A percentile compares a stretch with the other conserved stretches of the same genome.
Conservation (phyloP, 2,888 invertebrate genomes). For the Zhuqinia jingwanae region DNA sequence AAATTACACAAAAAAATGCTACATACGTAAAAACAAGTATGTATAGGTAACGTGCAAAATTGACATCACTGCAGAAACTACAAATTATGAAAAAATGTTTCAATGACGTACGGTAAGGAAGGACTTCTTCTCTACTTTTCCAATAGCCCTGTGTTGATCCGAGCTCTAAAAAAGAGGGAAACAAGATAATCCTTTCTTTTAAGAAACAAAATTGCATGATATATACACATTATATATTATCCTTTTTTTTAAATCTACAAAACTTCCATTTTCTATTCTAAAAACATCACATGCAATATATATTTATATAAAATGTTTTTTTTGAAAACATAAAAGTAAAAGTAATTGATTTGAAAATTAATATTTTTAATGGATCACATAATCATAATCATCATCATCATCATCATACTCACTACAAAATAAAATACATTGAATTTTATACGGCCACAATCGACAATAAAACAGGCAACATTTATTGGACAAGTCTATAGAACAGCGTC, state of each 20-base stretch:
- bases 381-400: constrained; percentile 8
- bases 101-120: constrained; percentile 76
- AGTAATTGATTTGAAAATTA: constrained; percentile 10
- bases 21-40: neutral
- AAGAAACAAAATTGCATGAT: neutral
- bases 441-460: constrained; percentile 21
- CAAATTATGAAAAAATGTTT: constrained; percentile 11
- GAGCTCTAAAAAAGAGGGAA: constrained; percentile 59
- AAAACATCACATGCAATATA: neutral
- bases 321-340: no score
- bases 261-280: neutral
- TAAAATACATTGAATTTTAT: neutral
- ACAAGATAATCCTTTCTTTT: constrained; percentile 50
- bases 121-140: constrained; percentile 78
- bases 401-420: neutral
- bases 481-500: constrained; percentile 14
- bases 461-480: constrained; percentile 35
- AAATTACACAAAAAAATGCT: neutral
- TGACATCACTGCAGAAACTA: neutral
- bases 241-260: neutral
- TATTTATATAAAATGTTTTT: no score
- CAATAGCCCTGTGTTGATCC: constrained; percentile 75
- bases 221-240: neutral
- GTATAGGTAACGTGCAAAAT: neutral
- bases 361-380: no score